Conservation (phyloP, 1,140 invertebrate genomes). For the Coelopa frigida region DNA sequence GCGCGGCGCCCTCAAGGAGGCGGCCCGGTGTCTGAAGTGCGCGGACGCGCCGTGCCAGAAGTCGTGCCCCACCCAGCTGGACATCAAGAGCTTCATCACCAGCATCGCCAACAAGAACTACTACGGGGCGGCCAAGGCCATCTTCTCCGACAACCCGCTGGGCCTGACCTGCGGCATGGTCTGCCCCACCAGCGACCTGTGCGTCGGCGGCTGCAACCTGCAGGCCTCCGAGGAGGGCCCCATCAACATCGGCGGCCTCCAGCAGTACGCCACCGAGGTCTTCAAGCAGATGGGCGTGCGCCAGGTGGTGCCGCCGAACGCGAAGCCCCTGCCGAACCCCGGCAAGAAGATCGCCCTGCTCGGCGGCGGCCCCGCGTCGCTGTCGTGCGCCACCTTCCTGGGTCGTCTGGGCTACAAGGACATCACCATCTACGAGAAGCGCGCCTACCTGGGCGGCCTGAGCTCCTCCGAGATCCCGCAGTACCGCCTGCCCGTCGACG, state of each 20-base stretch:
- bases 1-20: constrained; percentile 84
- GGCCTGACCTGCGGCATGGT: constrained; percentile 98
- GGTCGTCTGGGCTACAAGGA: constrained; percentile 86
- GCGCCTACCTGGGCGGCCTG: constrained; percentile 75
- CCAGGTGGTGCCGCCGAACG: constrained; percentile 72
- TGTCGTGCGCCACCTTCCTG: constrained; percentile 94
- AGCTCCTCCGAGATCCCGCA: constrained; percentile 95
- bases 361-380: constrained; percentile 92
- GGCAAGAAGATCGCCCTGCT: constrained; percentile 78
- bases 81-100: constrained; percentile 94
- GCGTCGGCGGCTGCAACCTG: constrained; percentile 95
- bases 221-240: constrained; percentile 92
- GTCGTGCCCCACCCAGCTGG: constrained; percentile 94
- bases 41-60: constrained; percentile 98
- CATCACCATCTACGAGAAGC: constrained; percentile 88
- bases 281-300: constrained; percentile 91
- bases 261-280: constrained; percentile 93
- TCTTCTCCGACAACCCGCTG: constrained; percentile 94
- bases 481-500: constrained; percentile 86
- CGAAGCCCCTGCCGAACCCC: constrained; percentile 51
- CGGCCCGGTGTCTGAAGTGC: constrained; percentile 90
- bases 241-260: constrained; percentile 96
- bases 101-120: constrained; percentile 97
- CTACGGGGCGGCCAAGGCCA: constrained; percentile 94
- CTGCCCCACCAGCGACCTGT: constrained; percentile 96